These are phyloP conservation scores for Gila robusta DNA, from an alignment of 2,797 vertebrate species.

Conservation along the genomic window DNA sequence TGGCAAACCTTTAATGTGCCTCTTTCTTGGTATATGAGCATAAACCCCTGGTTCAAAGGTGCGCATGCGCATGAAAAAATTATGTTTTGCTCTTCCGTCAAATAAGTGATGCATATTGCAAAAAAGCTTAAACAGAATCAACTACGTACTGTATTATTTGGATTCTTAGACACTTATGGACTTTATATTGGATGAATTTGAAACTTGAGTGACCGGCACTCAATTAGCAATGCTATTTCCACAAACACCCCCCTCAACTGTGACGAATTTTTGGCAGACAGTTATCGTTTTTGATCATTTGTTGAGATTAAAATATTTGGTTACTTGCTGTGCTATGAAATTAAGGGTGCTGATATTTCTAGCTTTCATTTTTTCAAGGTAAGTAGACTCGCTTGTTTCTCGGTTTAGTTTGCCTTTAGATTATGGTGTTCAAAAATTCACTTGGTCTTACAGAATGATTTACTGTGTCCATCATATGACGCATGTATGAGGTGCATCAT, in stretches of 20 bases:
- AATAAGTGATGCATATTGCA: slow-evolving; percentile 11
- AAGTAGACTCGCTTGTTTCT: background rate
- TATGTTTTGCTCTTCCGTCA: slow-evolving; percentile 2
- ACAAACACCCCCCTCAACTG: background rate
- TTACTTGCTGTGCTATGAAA: background rate
- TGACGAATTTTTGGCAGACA: background rate
- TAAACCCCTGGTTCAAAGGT: slow-evolving; percentile 43
- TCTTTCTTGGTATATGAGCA: slow-evolving; percentile 57
- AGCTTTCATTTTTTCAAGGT: background rate
- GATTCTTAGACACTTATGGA: background rate
- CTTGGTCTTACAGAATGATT: background rate
- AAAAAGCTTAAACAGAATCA: background rate
- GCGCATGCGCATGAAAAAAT: slow-evolving; percentile 35
- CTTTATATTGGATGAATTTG: background rate
- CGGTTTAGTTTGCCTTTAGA: background rate
- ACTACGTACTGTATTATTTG: background rate
- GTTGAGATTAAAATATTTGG: background rate
- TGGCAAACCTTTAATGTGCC: slow-evolving; percentile 53
- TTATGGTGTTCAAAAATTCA: slow-evolving; percentile 6
- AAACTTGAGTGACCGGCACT: background rate
- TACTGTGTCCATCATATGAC: background rate
- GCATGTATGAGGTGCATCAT: background rate
- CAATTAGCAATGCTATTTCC: slow-evolving; percentile 2
- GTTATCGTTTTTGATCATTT: background rate
- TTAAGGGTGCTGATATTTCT: background rate